Percentiles rank a stretch among this genome's conserved stretches.
These are phyloP conservation scores for Eleutherodactylus coqui DNA, from an alignment of 2,797 vertebrate species.

Conservation along the genomic window DNA sequence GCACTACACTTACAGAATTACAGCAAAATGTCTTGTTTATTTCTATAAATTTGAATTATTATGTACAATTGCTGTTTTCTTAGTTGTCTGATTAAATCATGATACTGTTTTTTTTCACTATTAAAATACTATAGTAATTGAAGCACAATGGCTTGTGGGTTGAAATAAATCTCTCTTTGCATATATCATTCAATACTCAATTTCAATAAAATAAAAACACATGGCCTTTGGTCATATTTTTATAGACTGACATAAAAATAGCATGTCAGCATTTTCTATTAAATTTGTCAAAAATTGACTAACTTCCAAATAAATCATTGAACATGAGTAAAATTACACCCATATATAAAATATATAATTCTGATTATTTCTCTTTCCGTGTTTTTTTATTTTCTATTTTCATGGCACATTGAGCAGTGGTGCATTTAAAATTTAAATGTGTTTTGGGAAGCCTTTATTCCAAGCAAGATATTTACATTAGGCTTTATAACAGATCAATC, in stretches of 20 bases:
- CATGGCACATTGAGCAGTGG: constrained; percentile 55
- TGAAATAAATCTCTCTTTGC: constrained; percentile 55
- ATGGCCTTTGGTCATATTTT: constrained; percentile 57
- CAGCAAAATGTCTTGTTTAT: constrained; percentile 20
- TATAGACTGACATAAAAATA: constrained; percentile 54
- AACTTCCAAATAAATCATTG: constrained; percentile 53
- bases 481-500: constrained; percentile 60
- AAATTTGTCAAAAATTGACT: constrained; percentile 53
- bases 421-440: constrained; percentile 62
- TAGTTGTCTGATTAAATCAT: constrained; percentile 27
- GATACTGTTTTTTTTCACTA: constrained; percentile 44
- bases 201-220: constrained; percentile 57
- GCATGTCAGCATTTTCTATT: constrained; percentile 47
- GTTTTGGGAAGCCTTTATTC: constrained; percentile 48
- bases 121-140: constrained; percentile 56
- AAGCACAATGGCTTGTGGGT: constrained; percentile 53
- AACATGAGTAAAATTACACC: constrained; percentile 37
- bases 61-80: constrained; percentile 11
- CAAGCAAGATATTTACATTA: constrained; percentile 55
- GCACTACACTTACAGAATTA: background rate
- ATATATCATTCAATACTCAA: constrained; percentile 59
- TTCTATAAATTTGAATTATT: constrained; percentile 44
- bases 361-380: constrained; percentile 42
- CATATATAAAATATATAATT: constrained; percentile 53
- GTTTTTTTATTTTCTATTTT: constrained; percentile 50